phyloP scores from a whole-genome alignment of 2,888 invertebrate species.

The Nomada hirtipes region DNA sequence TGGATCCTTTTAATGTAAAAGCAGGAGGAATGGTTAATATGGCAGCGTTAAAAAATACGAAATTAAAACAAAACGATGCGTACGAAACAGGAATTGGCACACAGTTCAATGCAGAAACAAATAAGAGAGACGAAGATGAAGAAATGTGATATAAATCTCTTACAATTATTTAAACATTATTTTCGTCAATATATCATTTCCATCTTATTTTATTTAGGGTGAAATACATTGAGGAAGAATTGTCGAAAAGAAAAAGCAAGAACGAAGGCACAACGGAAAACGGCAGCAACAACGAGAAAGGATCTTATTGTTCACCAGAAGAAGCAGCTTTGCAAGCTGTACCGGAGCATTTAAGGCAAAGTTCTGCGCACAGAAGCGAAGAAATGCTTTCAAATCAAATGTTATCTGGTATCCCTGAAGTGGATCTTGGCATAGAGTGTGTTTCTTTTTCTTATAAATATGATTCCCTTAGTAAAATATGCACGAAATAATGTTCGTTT shows the following conservation, averaged over 20 bases:
- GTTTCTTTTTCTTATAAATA: conserved; percentile 34
- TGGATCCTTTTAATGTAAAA: conserved; percentile 91
- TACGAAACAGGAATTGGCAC: conserved; percentile 98
- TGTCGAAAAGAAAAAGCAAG: conserved; percentile 93
- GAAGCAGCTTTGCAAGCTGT: conserved; percentile 95
- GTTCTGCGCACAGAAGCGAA: conserved; percentile 95
- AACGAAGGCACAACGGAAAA: conserved; percentile 83
- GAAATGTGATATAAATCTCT: conserved; percentile 91
- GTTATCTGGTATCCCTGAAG: conserved; percentile 99
- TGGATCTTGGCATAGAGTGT: conserved; percentile 98
- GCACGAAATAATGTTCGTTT: conserved; percentile 25
- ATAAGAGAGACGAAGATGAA: conserved; percentile 98
- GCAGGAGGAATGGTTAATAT: conserved; percentile 95
- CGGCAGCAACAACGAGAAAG: conserved; percentile 83
- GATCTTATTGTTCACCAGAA: conserved; percentile 92
- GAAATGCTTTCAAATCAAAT: conserved; percentile 99
- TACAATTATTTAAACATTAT: not conserved
- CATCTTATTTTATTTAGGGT: conserved; percentile 84
- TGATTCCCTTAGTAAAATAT: not conserved
- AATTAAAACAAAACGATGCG: conserved; percentile 94
- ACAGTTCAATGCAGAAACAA: conserved; percentile 98
- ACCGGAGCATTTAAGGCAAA: conserved; percentile 94
- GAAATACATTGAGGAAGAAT: conserved; percentile 94
- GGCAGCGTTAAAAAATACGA: conserved; percentile 92
- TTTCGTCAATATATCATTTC: not conserved